These are phyloP conservation scores for Mustela nigripes DNA, from an alignment of 2,113 vertebrate genomes.

Conservation along the genomic window DNA sequence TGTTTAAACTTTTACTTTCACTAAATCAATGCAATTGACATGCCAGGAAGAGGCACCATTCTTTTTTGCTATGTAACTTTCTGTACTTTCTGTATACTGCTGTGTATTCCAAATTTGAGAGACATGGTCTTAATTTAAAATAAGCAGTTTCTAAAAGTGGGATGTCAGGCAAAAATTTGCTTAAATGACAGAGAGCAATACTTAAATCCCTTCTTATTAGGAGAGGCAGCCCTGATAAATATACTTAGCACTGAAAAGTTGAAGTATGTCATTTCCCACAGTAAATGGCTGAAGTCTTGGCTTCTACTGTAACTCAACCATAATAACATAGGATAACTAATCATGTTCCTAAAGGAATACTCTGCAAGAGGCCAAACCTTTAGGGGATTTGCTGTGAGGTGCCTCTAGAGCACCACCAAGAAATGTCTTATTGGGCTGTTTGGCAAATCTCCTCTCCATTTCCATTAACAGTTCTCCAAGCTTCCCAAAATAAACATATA, in stretches of 20 bases:
- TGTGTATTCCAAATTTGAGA: not conserved
- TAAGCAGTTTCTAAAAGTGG: not conserved
- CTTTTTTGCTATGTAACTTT: not conserved
- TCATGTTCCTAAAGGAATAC: not conserved
- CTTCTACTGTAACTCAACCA: not conserved
- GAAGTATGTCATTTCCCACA: not conserved
- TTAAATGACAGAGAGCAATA: conserved; percentile 6
- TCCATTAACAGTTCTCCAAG: not conserved
- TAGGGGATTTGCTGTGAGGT: not conserved
- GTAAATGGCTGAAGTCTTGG: not conserved
- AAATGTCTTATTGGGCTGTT: not conserved
- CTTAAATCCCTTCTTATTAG: not conserved
- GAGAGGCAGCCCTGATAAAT: not conserved
- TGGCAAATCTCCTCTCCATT: not conserved
- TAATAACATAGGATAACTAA: not conserved
- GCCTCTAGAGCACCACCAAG: not conserved
- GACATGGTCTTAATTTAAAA: conserved; percentile 44
- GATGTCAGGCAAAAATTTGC: conserved; percentile 21
- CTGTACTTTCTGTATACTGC: not conserved
- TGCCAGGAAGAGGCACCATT: not conserved
- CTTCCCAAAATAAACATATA: not conserved
- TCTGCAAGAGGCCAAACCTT: not conserved
- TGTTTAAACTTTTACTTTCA: conserved; percentile 33
- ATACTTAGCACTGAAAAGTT: not conserved
- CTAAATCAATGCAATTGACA: not conserved